These are phyloP conservation scores for Poeciliopsis retropinna DNA, from an alignment of 2,113 vertebrate species.

Conservation along the genomic window DNA sequence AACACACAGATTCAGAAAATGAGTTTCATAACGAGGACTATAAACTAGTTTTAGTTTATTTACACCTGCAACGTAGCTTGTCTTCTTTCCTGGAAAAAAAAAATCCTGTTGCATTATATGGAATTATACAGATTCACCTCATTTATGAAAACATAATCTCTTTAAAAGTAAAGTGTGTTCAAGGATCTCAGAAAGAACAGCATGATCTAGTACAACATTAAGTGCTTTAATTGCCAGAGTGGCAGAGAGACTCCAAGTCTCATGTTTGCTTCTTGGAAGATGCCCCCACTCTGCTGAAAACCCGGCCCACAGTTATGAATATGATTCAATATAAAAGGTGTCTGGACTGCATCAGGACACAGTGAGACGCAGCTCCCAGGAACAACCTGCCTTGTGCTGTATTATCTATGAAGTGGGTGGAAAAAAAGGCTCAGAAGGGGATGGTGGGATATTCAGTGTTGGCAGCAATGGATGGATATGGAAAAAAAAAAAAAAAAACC, in stretches of 20 bases:
- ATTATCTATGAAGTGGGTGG: not conserved
- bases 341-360: constrained; percentile 27
- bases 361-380: constrained; percentile 24
- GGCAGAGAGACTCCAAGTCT: constrained; percentile 19
- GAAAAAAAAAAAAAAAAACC: not conserved
- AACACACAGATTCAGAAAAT: not conserved
- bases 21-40: not conserved
- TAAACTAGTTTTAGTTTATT: not conserved
- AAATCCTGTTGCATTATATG: not conserved
- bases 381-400: constrained; percentile 38
- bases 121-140: not conserved
- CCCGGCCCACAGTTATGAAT: constrained; percentile 11
- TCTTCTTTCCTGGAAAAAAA: not conserved
- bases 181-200: constrained; percentile 25
- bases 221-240: constrained; percentile 23
- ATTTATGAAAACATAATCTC: not conserved
- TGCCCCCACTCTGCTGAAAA: constrained; percentile 6
- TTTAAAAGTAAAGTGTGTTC: constrained; percentile 3
- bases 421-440: not conserved
- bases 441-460: not conserved
- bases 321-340: constrained; percentile 26
- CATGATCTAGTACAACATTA: not conserved
- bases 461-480: not conserved
- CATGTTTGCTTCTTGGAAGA: constrained; percentile 60
- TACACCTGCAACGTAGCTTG: not conserved